Base-by-base conservation (phyloP, 2,113 vertebrate genomes). In the Cettia cetti region DNA sequence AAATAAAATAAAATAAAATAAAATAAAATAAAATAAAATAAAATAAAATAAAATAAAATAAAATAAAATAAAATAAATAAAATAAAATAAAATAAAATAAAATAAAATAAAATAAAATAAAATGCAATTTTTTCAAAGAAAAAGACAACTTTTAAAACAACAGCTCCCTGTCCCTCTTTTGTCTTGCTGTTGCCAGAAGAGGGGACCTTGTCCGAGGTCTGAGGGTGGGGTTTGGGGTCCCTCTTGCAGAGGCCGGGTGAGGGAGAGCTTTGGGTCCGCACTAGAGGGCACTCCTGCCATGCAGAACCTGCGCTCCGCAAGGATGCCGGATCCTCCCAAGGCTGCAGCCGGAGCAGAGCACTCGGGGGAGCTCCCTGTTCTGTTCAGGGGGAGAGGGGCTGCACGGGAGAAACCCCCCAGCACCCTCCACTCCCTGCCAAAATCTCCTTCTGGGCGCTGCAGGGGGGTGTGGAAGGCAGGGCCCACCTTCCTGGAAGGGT, bases 231-330 rank as follows among this genome's bases (percentile, higher is more conserved):
- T 75, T 33, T 27, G 66, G 57, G 65, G 19, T 28, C 35, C 11
- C 9, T 33, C 54, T 18, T 3, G 7, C 65, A 8, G 89, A 33
- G 39, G 27, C 71, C 6, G 22, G 66, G 42, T 44, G 72, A 42
- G 44, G 70, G 60, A 44, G 71, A 59, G 90, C 78, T 6, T 40
- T 6, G 77, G 68, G 31, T 61, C 79, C 60, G 84, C 96, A 94
- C 96, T 95, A 96, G 96, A 96, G 91, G 94, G 87, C 96, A 91
- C 94, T 90, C 35, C 59, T 88, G 92, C 54, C 89, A 65, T 69
- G 81, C 91, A 13, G 4, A 94, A 83, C 14, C 18, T 7, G n/a
- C 3, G 14, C 33, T 70, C 24, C 60, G 0, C 24, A 1, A 22
- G 37, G 23, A 5, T 13, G 18, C 3, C 0, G 28, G 17, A 6